Base-by-base conservation (phyloP, 2,888 invertebrate species). In the Diaphora mendica region DNA sequence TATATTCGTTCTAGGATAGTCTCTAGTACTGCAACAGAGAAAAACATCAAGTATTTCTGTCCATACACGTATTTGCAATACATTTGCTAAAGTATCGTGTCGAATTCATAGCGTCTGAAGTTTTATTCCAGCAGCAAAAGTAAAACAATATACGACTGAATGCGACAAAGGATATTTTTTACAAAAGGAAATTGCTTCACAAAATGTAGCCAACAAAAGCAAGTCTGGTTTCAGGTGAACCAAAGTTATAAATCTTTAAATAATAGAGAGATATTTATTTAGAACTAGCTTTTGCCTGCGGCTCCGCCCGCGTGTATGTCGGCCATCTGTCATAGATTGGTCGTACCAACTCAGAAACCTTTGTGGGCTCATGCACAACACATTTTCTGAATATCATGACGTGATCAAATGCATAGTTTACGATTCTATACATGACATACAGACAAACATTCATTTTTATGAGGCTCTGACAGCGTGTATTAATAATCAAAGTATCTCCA, bases 91-190 rank as follows among this genome's bases (percentile, higher is more conserved):
- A 85, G 76, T 77, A 79, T 66, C 82, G 78, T 77, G 75, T 83
- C 85, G 75, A 83, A 83, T 83, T 75, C 77, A 73, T 71, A 71
- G 78, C 82, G 76, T 67, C 73, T 79, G 79, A 77, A 81, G 82
- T 85, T 83, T 85, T 81, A 85, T 83, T 83, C 79, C 39, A 70
- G 48, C 33, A 42, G 72, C 62, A 75, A 77, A 82, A 71, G 67
- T 66, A 72, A 79, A 78, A 78, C 71, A 74, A 80, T 75, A 73
- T 48, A 78, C 74, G 69, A 51, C 69, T 62, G 72, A 75, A 77
- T 73, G 64, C 70, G 75, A 74, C 79, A 68, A 75, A 76, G 76
- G 71, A 64, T 76, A 78, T 75, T 75, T 83, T 76, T 73, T n/a
- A 42, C 26, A 69, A 23, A 59, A 62, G 39, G n/a, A 55, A 69